Percentiles rank a stretch among this genome's conserved stretches.
Evolutionary conservation across 2,797 vertebrate species (phyloP).

Genomic region (Karalla daura): DNA sequence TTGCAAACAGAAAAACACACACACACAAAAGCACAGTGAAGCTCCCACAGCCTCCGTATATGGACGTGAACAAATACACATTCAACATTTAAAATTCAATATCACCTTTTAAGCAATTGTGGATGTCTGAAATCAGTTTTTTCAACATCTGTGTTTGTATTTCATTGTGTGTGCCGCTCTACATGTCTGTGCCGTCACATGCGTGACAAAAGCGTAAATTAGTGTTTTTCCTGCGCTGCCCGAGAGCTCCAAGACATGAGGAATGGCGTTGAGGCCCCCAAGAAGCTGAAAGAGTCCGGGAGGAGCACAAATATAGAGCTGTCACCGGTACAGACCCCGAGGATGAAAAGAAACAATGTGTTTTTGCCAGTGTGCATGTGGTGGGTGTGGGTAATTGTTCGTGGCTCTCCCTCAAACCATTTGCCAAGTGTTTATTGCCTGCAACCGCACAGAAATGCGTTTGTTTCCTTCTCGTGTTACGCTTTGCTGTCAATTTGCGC

Average conservation of each 20-base stretch:
- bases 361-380: background rate
- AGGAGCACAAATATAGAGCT: constrained; percentile 64
- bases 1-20: constrained; percentile 7
- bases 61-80: background rate
- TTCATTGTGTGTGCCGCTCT: background rate
- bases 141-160: constrained; percentile 5
- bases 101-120: background rate
- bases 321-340: constrained; percentile 35
- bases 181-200: constrained; percentile 16
- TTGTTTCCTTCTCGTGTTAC: background rate
- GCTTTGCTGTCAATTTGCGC: background rate
- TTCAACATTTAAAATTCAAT: background rate
- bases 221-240: constrained; percentile 23
- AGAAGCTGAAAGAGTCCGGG: constrained; percentile 24
- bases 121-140: constrained; percentile 1
- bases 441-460: background rate
- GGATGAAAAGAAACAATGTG: constrained; percentile 32
- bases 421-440: background rate
- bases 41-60: background rate
- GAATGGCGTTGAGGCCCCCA: constrained; percentile 63
- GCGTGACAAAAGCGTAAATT: constrained; percentile 40
- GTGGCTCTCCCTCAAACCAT: constrained; percentile 1
- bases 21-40: constrained; percentile 9
- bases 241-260: constrained; percentile 42
- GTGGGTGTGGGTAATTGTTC: constrained; percentile 20